These are phyloP conservation scores for Eilema sororculum DNA, from an alignment of 2,888 invertebrate species.

Conservation along the genomic window DNA sequence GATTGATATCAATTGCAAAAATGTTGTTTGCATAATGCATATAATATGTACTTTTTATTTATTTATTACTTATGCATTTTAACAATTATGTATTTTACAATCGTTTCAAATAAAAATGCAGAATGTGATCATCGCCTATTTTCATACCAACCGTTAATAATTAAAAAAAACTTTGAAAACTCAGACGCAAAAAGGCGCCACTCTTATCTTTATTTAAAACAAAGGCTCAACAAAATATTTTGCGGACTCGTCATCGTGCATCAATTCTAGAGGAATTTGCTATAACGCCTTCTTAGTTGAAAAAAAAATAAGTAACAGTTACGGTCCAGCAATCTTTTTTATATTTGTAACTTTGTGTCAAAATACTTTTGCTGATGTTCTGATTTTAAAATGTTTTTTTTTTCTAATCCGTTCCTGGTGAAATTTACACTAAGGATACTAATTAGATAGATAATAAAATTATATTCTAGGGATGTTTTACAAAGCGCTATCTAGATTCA, in stretches of 20 bases:
- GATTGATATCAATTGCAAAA: too few species aligned
- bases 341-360: not conserved
- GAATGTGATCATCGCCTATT: too few species aligned
- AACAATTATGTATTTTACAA: too few species aligned
- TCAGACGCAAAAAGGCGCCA: slow-evolving; percentile 43
- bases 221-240: slow-evolving; percentile 43
- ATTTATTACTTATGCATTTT: too few species aligned
- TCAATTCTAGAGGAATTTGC: slow-evolving; percentile 28
- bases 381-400: not conserved
- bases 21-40: too few species aligned
- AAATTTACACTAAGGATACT: too few species aligned
- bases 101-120: too few species aligned
- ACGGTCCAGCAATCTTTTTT: not conserved
- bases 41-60: too few species aligned
- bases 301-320: slow-evolving; percentile 1
- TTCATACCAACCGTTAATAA: not conserved
- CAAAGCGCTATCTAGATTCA: not conserved
- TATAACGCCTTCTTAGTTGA: slow-evolving; percentile 49
- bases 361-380: not conserved
- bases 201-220: slow-evolving; percentile 13
- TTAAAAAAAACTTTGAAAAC: slow-evolving; percentile 10
- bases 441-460: too few species aligned
- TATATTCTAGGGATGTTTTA: not conserved
- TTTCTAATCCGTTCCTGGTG: not conserved
- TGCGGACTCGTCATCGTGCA: slow-evolving; percentile 37